A percentile compares a stretch with the other conserved stretches of the same genome.
phyloP scores from a whole-genome alignment of 2,113 vertebrate genomes.

The Suricata suricatta region DNA sequence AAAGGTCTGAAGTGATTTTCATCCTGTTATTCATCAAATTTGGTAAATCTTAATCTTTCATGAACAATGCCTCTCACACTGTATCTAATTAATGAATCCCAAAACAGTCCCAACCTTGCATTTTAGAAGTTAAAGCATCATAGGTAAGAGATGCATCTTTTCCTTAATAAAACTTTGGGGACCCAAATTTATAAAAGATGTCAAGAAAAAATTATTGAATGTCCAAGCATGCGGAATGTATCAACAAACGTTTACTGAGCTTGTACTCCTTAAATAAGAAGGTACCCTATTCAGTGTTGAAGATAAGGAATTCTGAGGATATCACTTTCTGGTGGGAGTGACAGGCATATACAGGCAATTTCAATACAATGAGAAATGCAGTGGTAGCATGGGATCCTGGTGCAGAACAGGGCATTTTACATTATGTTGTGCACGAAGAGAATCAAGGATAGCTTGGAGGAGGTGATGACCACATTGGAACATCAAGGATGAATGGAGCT shows the following conservation, averaged over 20 bases:
- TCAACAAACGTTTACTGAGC: neutral
- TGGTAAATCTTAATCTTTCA: slow-evolving; percentile 33
- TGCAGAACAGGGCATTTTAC: neutral
- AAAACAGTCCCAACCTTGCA: neutral
- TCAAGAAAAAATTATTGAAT: neutral
- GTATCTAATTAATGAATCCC: slow-evolving; percentile 35
- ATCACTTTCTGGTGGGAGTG: neutral
- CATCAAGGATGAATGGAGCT: neutral
- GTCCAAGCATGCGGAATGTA: neutral
- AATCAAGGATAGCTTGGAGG: neutral
- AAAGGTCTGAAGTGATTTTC: slow-evolving; percentile 58
- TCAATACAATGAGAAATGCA: neutral
- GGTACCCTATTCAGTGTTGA: neutral
- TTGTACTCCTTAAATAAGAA: neutral
- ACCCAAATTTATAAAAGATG: neutral
- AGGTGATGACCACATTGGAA: neutral
- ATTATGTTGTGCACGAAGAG: neutral
- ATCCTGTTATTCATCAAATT: neutral
- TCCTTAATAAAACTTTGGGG: neutral
- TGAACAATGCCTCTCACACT: neutral
- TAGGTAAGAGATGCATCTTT: neutral
- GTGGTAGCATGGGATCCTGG: neutral
- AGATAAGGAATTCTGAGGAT: neutral
- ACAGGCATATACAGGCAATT: neutral
- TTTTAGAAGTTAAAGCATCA: slow-evolving; percentile 25